phyloP scores from a whole-genome alignment of 1,140 invertebrate genomes.

The Achatina immaculata region DNA sequence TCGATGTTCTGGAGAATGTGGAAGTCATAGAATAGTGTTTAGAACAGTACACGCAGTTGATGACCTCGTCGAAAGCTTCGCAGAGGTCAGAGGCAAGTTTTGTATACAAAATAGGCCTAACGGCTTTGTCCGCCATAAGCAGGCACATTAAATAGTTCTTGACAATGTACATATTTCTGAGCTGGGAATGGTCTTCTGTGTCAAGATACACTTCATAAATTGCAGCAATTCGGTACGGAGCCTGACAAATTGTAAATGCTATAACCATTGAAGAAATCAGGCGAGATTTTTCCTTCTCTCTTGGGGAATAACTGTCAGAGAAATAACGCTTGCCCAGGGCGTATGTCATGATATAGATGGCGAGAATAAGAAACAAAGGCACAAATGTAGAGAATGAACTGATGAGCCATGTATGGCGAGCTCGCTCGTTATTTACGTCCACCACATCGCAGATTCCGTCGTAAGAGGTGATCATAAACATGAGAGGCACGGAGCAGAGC shows the following conservation, averaged over 20 bases:
- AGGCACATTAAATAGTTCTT: constrained; percentile 47
- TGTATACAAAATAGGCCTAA: constrained; percentile 48
- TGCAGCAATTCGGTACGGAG: constrained; percentile 55
- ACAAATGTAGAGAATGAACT: constrained; percentile 57
- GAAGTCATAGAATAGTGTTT: not conserved
- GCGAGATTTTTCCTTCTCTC: constrained; percentile 56
- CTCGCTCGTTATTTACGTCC: not conserved
- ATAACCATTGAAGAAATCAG: constrained; percentile 57
- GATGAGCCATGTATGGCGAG: constrained; percentile 45
- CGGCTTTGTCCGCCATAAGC: constrained; percentile 44
- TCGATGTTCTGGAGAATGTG: not conserved
- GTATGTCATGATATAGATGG: constrained; percentile 58
- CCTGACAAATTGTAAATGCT: constrained; percentile 55
- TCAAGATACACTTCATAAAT: constrained; percentile 51
- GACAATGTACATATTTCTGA: constrained; percentile 41
- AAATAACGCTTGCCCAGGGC: constrained; percentile 59
- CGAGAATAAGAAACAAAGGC: constrained; percentile 54
- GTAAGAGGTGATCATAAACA: constrained; percentile 32
- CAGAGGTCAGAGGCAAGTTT: constrained; percentile 49
- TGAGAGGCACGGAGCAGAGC: constrained; percentile 36
- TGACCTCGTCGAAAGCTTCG: constrained; percentile 52
- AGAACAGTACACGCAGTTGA: constrained; percentile 48
- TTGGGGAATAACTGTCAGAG: constrained; percentile 60
- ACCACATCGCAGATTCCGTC: not conserved
- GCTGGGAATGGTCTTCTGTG: constrained; percentile 12